Conservation (phyloP, 2,888 invertebrate species). For the Halictus quadricinctus region DNA sequence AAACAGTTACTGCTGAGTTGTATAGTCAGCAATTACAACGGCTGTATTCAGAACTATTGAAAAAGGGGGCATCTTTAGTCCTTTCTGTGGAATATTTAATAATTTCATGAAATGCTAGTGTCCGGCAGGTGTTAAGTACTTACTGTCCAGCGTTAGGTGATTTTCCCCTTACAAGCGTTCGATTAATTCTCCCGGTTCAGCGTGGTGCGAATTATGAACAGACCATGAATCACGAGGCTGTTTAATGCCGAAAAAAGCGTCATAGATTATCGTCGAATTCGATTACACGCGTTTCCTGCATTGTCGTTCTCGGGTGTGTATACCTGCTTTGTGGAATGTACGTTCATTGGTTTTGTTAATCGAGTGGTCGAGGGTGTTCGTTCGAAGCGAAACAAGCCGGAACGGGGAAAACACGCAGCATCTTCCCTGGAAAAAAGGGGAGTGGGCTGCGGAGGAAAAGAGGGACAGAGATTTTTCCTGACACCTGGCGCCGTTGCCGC, state of each 20-base stretch:
- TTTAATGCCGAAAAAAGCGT: slow-evolving; percentile 25
- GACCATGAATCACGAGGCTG: slow-evolving; percentile 32
- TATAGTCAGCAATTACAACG: too few species aligned
- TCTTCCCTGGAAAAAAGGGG: not conserved
- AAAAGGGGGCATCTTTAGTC: too few species aligned
- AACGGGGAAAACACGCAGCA: slow-evolving; percentile 6
- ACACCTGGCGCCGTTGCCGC: slow-evolving; percentile 58
- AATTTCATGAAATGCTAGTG: too few species aligned
- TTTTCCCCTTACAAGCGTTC: not conserved
- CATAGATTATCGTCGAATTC: slow-evolving; percentile 47
- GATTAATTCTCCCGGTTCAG: not conserved
- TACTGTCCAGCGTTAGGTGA: not conserved
- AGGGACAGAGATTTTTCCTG: slow-evolving; percentile 34
- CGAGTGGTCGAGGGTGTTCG: slow-evolving; percentile 46
- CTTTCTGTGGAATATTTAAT: too few species aligned
- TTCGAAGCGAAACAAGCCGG: not conserved
- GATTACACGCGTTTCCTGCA: slow-evolving; percentile 47
- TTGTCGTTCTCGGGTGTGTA: slow-evolving; percentile 20
- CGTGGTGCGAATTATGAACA: slow-evolving; percentile 14
- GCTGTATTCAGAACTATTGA: too few species aligned
- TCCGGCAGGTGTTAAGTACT: too few species aligned
- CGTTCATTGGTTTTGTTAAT: slow-evolving; percentile 57
- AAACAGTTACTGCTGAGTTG: too few species aligned
- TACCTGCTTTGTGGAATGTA: slow-evolving; percentile 68
- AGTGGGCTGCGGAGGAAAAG: not conserved